phyloP scores from a whole-genome alignment of 2,113 vertebrate species.

The Datnioides undecimradiatus region DNA sequence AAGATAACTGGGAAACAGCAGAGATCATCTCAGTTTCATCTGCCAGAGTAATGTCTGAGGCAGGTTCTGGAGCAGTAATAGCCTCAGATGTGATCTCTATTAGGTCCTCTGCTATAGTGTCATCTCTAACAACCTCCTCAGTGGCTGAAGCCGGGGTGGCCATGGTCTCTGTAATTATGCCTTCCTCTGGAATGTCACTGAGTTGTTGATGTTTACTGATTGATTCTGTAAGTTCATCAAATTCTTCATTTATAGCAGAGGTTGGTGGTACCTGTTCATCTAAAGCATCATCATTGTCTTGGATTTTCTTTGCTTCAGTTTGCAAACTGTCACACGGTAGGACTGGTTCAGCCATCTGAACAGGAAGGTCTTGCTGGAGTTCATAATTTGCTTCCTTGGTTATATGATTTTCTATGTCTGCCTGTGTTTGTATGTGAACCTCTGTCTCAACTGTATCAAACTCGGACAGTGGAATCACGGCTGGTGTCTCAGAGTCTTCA shows the following conservation, averaged over 20 bases:
- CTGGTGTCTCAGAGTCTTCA: conserved; percentile 91
- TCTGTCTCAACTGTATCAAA: conserved; percentile 86
- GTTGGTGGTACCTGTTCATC: conserved; percentile 26
- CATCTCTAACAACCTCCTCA: conserved; percentile 79
- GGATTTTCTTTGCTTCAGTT: conserved; percentile 17
- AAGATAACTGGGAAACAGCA: conserved; percentile 88
- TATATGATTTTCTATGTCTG: conserved; percentile 32
- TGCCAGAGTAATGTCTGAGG: conserved; percentile 76
- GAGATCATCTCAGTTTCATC: conserved; percentile 94
- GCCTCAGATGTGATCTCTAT: conserved; percentile 87
- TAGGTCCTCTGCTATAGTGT: conserved; percentile 82
- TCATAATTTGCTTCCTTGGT: conserved; percentile 40
- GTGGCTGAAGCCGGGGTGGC: conserved; percentile 57
- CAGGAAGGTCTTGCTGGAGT: conserved; percentile 33
- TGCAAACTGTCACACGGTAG: conserved; percentile 8
- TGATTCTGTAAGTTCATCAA: conserved; percentile 70
- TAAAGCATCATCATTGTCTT: conserved; percentile 11
- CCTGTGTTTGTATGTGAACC: conserved; percentile 44
- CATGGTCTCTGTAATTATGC: conserved; percentile 77
- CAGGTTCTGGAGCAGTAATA: conserved; percentile 86
- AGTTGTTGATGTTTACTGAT: conserved; percentile 80
- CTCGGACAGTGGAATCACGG: conserved; percentile 92
- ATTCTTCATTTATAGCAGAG: conserved; percentile 69
- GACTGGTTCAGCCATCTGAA: conserved; percentile 13
- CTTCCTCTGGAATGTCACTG: conserved; percentile 84